Evolutionary conservation across 2,888 invertebrate genomes (phyloP).

Genomic region (Stenodema calcarata): DNA sequence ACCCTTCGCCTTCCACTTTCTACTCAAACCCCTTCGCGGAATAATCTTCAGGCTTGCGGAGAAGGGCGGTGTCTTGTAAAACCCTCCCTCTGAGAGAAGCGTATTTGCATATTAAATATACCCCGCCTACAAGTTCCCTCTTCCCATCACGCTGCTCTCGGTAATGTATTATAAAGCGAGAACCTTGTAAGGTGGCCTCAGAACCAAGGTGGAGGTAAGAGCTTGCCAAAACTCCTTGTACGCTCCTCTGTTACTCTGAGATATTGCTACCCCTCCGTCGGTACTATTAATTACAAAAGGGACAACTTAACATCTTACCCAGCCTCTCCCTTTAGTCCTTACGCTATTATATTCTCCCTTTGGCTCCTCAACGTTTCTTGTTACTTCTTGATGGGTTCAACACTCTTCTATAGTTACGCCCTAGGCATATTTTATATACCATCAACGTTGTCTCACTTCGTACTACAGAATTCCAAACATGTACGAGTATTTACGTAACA

Average conservation of each 20-base stretch:
- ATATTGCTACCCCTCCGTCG: constrained; percentile 44
- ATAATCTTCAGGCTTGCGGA: constrained; percentile 27
- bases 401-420: constrained; percentile 27
- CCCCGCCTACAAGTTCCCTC: constrained; percentile 8
- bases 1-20: not conserved
- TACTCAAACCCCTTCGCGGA: not conserved
- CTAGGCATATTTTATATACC: not conserved
- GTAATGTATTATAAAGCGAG: constrained; percentile 48
- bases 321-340: not conserved
- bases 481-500: not conserved
- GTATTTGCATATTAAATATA: constrained; percentile 49
- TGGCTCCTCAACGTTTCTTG: constrained; percentile 41
- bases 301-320: constrained; percentile 43
- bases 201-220: constrained; percentile 33
- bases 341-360: constrained; percentile 39
- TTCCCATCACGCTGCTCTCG: constrained; percentile 27
- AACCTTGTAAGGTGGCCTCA: constrained; percentile 44
- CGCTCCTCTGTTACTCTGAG: constrained; percentile 39
- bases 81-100: constrained; percentile 24
- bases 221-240: constrained; percentile 47
- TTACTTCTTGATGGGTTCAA: constrained; percentile 44
- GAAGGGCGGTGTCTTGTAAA: constrained; percentile 33
- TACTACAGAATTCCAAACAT: not conserved
- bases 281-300: constrained; percentile 48
- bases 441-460: not conserved